A percentile compares a stretch with the other conserved stretches of the same genome.
These are phyloP conservation scores for Neodiprion fabricii DNA, from an alignment of 1,140 invertebrate species.

Conservation along the genomic window DNA sequence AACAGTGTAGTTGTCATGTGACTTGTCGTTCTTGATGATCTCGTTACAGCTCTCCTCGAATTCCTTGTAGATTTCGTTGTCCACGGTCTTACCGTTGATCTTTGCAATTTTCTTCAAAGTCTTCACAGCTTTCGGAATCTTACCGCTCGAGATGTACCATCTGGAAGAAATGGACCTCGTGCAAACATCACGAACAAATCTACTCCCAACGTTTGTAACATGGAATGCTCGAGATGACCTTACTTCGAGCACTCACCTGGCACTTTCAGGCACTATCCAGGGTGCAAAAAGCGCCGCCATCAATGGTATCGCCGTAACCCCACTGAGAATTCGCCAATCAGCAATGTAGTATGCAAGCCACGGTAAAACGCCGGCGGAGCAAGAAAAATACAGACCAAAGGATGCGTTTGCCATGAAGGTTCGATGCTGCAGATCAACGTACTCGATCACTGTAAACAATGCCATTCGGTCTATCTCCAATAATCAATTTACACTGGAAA, in stretches of 20 bases:
- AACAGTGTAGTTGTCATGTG: conserved; percentile 20
- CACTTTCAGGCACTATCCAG: conserved; percentile 56
- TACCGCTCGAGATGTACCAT: conserved; percentile 70
- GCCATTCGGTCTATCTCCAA: conserved; percentile 11
- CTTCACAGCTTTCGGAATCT: conserved; percentile 63
- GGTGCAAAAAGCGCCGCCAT: conserved; percentile 38
- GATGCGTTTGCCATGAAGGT: conserved; percentile 85
- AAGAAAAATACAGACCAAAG: conserved; percentile 80
- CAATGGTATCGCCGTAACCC: conserved; percentile 55
- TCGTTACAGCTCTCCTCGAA: conserved; percentile 41
- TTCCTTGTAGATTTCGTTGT: conserved; percentile 47
- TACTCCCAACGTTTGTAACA: not conserved
- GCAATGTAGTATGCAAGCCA: conserved; percentile 57
- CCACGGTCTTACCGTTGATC: conserved; percentile 66
- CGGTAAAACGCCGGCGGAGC: conserved; percentile 69
- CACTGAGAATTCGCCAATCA: conserved; percentile 61
- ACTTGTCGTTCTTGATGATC: conserved; percentile 10
- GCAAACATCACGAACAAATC: not conserved
- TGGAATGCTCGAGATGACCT: too few species aligned
- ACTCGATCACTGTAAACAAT: conserved; percentile 72
- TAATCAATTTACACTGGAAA: too few species aligned
- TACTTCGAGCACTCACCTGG: conserved; percentile 38
- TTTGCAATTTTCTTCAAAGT: conserved; percentile 69
- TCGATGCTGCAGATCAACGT: conserved; percentile 78
- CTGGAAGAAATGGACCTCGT: conserved; percentile 44